A percentile compares a stretch with the other conserved stretches of the same genome.
phyloP scores from a whole-genome alignment of 2,888 invertebrate genomes.

The Athalia rosae region DNA sequence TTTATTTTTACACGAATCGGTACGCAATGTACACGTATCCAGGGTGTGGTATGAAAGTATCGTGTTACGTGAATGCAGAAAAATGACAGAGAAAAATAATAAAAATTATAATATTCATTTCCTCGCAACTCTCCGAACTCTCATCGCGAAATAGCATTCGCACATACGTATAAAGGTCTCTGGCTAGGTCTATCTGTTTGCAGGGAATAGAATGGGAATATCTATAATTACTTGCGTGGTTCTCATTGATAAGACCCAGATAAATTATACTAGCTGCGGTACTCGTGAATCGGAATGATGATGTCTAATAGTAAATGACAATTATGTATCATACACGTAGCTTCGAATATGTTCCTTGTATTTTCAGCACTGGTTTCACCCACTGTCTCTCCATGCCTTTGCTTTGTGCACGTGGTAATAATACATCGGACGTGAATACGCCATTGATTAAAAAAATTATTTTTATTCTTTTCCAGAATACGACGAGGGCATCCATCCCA shows the following conservation, averaged over 20 bases:
- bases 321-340: conserved; percentile 52
- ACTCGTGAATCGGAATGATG: not conserved
- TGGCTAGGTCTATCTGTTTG: too few species aligned
- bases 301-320: not conserved
- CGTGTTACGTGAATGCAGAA: conserved; percentile 12
- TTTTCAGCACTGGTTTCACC: conserved; percentile 50
- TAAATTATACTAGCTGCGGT: not conserved
- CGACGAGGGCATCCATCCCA: conserved; percentile 70
- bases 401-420: conserved; percentile 54
- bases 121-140: too few species aligned
- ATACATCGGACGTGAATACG: conserved; percentile 25
- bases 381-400: conserved; percentile 47
- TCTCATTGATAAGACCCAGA: too few species aligned
- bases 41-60: conserved; percentile 20
- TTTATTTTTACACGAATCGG: conserved; percentile 23
- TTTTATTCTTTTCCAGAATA: conserved; percentile 66
- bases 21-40: conserved; percentile 11
- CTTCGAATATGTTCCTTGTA: conserved; percentile 50
- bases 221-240: too few species aligned
- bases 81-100: not conserved
- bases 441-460: conserved; percentile 38
- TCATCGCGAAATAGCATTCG: not conserved
- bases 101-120: too few species aligned
- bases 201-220: too few species aligned
- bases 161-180: not conserved